phyloP scores from a whole-genome alignment of 2,113 vertebrate genomes.

The Aepyceros melampus region DNA sequence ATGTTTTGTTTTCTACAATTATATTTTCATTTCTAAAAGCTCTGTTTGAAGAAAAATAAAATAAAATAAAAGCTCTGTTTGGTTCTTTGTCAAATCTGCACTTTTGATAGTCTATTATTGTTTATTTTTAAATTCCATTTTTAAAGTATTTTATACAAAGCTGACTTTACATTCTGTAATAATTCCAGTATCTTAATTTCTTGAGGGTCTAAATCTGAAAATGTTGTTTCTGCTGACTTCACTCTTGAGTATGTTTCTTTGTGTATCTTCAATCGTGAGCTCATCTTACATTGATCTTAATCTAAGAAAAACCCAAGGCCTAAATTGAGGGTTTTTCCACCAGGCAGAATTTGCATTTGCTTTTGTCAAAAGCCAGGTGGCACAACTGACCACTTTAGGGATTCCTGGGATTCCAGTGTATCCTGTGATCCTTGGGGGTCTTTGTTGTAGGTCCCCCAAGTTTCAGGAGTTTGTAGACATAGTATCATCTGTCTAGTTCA shows the following conservation, averaged over 20 bases:
- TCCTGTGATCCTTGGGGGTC: neutral
- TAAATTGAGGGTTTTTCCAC: neutral
- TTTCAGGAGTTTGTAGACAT: neutral
- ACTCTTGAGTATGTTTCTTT: neutral
- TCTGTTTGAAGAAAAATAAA: too few species aligned
- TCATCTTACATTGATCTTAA: neutral
- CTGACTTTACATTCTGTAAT: neutral
- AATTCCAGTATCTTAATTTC: neutral
- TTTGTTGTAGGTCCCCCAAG: neutral
- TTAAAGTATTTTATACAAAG: neutral
- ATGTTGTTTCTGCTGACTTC: neutral
- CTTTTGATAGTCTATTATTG: neutral
- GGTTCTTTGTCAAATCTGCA: neutral
- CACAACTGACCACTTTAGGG: neutral
- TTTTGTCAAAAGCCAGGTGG: conserved; percentile 3
- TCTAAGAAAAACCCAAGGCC: neutral
- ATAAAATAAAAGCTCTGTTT: conserved; percentile 25
- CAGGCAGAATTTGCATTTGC: neutral
- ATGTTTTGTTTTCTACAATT: neutral
- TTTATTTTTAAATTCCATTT: neutral
- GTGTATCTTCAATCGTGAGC: neutral
- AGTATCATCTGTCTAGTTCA: neutral
- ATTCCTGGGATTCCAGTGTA: neutral
- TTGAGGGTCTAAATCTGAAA: neutral
- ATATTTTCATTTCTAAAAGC: conserved; percentile 5